Conservation (phyloP, 2,797 vertebrate species). For the Phrynocephalus guinanensis region DNA sequence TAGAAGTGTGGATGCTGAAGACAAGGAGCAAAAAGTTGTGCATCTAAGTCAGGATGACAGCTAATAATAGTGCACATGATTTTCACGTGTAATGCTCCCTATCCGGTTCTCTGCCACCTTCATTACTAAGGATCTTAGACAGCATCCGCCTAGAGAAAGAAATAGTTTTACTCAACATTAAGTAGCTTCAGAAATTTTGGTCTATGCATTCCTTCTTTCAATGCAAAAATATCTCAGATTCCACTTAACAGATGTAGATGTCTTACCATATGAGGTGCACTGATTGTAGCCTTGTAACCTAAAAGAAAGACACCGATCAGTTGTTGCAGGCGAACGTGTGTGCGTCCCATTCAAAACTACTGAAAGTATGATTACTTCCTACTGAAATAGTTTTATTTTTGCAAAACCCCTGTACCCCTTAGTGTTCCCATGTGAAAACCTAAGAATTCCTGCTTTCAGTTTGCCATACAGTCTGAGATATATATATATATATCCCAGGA, state of each 20-base stretch:
- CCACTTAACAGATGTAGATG: neutral
- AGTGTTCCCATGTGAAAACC: neutral
- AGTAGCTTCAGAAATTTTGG: rapidly evolving
- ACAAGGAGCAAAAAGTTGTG: neutral
- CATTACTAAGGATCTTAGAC: neutral
- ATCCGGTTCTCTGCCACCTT: neutral
- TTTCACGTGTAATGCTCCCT: neutral
- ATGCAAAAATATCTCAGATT: neutral
- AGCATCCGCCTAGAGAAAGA: neutral
- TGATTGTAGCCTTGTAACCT: conserved; percentile 95
- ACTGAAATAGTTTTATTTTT: neutral
- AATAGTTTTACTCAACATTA: neutral
- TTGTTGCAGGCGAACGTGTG: neutral
- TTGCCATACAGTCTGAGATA: neutral
- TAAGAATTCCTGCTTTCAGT: neutral
- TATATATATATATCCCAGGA: neutral
- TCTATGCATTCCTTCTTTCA: neutral
- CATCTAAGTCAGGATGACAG: neutral
- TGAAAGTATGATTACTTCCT: neutral
- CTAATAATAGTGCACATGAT: neutral
- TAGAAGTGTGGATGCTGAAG: neutral
- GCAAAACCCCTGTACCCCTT: neutral
- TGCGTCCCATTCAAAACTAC: neutral
- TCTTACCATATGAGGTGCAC: conserved; percentile 94
- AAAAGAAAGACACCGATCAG: neutral